Conservation (phyloP, 2,888 invertebrate genomes). For the Phortica okadai region DNA sequence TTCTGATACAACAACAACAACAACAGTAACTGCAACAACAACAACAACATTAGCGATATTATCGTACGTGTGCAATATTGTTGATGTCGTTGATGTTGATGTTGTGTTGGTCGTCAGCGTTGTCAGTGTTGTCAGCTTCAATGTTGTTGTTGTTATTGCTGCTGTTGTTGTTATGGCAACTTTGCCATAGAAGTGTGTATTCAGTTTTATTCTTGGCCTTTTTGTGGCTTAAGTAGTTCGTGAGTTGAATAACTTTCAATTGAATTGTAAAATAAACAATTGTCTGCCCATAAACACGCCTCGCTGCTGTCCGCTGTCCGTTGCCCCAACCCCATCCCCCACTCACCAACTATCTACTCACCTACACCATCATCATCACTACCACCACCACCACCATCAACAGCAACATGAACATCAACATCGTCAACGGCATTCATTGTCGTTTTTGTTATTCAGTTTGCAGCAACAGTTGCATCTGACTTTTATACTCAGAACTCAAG, state of each 20-base stretch:
- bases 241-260: slow-evolving; percentile 73
- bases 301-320: slow-evolving; percentile 32
- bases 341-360: not conserved
- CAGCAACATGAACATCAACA: not conserved
- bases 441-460: slow-evolving; percentile 50
- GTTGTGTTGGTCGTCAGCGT: slow-evolving; percentile 42
- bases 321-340: slow-evolving; percentile 58
- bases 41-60: slow-evolving; percentile 45
- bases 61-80: slow-evolving; percentile 63
- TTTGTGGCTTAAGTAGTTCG: slow-evolving; percentile 68
- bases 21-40: slow-evolving; percentile 26
- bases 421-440: slow-evolving; percentile 36
- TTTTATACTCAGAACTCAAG: not conserved
- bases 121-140: slow-evolving; percentile 1
- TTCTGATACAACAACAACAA: slow-evolving; percentile 37
- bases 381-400: slow-evolving; percentile 29
- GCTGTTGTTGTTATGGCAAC: not conserved
- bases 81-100: slow-evolving; percentile 35
- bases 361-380: slow-evolving; percentile 35
- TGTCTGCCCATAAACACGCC: slow-evolving; percentile 50
- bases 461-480: slow-evolving; percentile 20
- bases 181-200: not conserved
- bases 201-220: slow-evolving; percentile 17
- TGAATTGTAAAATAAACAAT: slow-evolving; percentile 72
- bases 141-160: slow-evolving; percentile 19